These are phyloP conservation scores for Chymomyza costata DNA, from an alignment of 1,140 invertebrate species.

Conservation along the genomic window DNA sequence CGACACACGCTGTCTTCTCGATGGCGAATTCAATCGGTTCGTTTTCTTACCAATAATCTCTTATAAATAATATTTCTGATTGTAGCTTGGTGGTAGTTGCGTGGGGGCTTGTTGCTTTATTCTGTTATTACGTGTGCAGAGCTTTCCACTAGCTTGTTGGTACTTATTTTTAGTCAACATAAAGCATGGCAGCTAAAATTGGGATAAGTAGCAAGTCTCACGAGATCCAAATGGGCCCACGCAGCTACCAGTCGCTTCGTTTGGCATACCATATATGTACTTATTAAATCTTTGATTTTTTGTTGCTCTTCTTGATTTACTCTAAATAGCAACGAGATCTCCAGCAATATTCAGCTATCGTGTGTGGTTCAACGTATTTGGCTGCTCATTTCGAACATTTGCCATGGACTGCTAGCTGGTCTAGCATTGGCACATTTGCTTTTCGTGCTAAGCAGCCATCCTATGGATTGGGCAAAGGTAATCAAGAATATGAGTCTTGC, in stretches of 20 bases:
- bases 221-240: too few relatives aligned
- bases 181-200: too few relatives aligned
- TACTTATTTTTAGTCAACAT: too few relatives aligned
- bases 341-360: constrained; percentile 64
- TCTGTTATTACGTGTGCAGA: too few relatives aligned
- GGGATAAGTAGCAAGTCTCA: too few relatives aligned
- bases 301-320: not conserved
- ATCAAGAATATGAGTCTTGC: constrained; percentile 64
- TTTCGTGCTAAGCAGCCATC: constrained; percentile 68
- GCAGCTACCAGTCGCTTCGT: too few relatives aligned
- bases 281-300: not conserved
- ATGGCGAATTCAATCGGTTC: constrained; percentile 66
- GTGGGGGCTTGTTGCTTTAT: constrained; percentile 9
- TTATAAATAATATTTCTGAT: too few relatives aligned
- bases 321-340: constrained; percentile 52
- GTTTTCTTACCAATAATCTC: constrained; percentile 27
- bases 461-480: constrained; percentile 70
- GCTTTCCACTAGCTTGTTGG: too few relatives aligned
- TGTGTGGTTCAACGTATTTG: constrained; percentile 74
- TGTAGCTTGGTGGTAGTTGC: too few relatives aligned
- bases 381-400: constrained; percentile 73
- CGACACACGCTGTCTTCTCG: constrained; percentile 61
- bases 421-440: constrained; percentile 73
- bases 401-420: constrained; percentile 73
- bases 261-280: too few relatives aligned